These are phyloP conservation scores for Varecia variegata DNA, from an alignment of 2,797 vertebrate genomes.

Conservation along the genomic window DNA sequence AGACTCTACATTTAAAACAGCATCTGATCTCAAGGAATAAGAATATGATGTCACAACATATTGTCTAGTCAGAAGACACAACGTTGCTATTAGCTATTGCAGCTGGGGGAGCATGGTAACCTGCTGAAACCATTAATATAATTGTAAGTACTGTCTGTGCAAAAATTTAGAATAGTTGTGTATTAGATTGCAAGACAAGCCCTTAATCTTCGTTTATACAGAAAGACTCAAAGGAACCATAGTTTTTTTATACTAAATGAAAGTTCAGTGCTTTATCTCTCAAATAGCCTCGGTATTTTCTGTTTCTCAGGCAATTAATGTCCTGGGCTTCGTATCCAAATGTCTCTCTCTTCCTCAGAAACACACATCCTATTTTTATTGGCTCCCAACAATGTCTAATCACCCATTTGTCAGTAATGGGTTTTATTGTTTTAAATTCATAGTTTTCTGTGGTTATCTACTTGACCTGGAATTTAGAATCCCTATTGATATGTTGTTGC, in stretches of 20 bases:
- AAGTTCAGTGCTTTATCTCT: neutral
- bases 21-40: neutral
- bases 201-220: neutral
- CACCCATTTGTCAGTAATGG: neutral
- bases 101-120: neutral
- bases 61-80: neutral
- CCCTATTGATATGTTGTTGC: neutral
- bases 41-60: neutral
- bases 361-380: neutral
- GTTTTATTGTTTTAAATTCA: conserved; percentile 33
- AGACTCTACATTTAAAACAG: neutral
- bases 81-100: neutral
- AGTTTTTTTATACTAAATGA: conserved; percentile 21
- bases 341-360: neutral
- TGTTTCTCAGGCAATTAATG: neutral
- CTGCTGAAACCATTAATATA: neutral
- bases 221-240: neutral
- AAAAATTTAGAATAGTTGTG: conserved; percentile 7
- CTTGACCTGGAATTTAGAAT: neutral
- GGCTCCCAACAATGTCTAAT: conserved; percentile 14
- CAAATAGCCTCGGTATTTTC: neutral
- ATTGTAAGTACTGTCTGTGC: neutral
- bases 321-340: neutral
- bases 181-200: neutral
- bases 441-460: neutral